Evolutionary conservation across 2,797 vertebrate genomes (phyloP).

Genomic region (Eulemur coronatus): DNA sequence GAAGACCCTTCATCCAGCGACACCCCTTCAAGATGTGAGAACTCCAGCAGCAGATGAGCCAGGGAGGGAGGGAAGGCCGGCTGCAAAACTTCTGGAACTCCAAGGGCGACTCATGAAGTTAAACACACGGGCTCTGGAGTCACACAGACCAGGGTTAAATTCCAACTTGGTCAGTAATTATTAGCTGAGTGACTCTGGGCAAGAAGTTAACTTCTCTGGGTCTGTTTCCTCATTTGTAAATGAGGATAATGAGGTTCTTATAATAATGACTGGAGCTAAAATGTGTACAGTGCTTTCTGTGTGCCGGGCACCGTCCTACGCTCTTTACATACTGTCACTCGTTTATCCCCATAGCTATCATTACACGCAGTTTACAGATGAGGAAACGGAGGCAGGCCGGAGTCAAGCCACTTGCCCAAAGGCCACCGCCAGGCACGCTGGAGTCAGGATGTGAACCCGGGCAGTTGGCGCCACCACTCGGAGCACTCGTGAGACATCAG

Average conservation of each 20-base stretch:
- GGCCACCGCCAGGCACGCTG: not conserved
- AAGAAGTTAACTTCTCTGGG: not conserved
- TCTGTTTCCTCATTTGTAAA: not conserved
- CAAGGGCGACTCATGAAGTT: not conserved
- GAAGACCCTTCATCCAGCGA: accelerated
- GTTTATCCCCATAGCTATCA: not conserved
- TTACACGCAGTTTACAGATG: not conserved
- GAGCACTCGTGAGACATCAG: not conserved
- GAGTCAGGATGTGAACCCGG: not conserved
- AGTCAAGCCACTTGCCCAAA: not conserved
- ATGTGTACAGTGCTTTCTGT: not conserved
- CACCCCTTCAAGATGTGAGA: not conserved
- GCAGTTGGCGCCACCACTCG: too few relatives aligned
- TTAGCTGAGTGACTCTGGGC: not conserved
- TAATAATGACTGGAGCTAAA: not conserved
- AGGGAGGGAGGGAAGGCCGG: not conserved
- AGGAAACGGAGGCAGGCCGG: not conserved
- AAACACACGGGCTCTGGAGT: not conserved
- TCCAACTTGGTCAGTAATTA: not conserved
- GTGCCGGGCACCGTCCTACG: not conserved
- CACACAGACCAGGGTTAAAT: not conserved
- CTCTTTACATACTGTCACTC: not conserved
- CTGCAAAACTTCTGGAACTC: not conserved
- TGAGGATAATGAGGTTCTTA: not conserved
- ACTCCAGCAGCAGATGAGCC: not conserved